Conservation (phyloP, 64 coral and sea anemone species). For the Cladopsammia gracilis region DNA sequence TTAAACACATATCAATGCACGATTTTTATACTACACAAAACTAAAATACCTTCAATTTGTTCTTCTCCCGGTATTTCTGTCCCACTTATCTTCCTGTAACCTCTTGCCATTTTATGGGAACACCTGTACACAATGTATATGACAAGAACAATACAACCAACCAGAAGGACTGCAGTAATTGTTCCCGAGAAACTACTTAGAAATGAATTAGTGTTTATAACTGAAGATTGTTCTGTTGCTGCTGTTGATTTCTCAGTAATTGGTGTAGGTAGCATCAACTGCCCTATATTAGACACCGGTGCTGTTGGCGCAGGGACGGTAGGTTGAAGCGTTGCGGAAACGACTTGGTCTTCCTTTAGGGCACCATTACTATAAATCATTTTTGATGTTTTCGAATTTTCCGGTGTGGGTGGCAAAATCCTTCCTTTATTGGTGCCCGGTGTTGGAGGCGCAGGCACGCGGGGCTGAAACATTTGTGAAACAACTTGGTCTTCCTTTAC, state of each 20-base stretch:
- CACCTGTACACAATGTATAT: neutral
- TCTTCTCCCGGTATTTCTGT: neutral
- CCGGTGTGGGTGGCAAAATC: too few species aligned
- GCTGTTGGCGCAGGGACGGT: neutral
- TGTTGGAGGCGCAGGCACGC: too few species aligned
- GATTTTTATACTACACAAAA: too few species aligned
- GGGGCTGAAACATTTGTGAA: neutral
- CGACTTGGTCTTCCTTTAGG: neutral
- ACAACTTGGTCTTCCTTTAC: neutral
- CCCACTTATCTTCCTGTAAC: neutral
- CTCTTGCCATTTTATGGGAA: neutral
- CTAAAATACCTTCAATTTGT: neutral
- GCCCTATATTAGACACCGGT: neutral
- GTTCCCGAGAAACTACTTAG: constrained; percentile 8
- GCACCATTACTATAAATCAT: neutral
- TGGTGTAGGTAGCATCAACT: neutral
- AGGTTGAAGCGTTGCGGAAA: neutral
- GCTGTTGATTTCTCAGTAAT: neutral
- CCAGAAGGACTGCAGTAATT: neutral
- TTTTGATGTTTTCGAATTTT: neutral
- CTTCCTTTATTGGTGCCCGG: too few species aligned
- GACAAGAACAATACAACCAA: neutral
- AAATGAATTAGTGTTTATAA: neutral
- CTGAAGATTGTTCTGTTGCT: neutral
- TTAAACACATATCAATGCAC: too few species aligned